Conservation (phyloP, 2,113 vertebrate species). For the Mus pahari region DNA sequence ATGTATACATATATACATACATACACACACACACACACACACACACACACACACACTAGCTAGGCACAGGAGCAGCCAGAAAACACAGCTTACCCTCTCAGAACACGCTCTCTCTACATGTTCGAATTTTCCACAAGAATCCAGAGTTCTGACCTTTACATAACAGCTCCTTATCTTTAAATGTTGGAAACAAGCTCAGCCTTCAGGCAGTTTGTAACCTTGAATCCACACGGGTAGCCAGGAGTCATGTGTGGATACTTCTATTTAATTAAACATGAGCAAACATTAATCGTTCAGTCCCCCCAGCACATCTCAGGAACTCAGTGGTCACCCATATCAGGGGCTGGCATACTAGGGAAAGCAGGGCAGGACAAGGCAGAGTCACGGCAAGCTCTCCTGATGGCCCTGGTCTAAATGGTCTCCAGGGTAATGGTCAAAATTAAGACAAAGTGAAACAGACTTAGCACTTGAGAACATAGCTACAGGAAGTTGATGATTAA, state of each 20-base stretch:
- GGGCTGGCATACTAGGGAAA: not conserved
- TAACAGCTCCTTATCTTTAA: not conserved
- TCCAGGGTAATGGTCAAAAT: slow-evolving; percentile 1
- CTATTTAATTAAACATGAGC: not conserved
- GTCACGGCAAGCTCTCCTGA: not conserved
- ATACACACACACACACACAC: too few species aligned
- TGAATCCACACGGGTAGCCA: not conserved
- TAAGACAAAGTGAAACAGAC: not conserved
- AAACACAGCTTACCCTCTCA: not conserved
- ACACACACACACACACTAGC: too few species aligned
- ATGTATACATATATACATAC: too few species aligned
- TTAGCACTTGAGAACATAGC: not conserved
- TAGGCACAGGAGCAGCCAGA: not conserved
- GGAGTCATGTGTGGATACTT: not conserved
- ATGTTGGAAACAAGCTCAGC: not conserved
- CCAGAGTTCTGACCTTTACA: not conserved
- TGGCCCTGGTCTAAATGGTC: not conserved
- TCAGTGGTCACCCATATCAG: not conserved
- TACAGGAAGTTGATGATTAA: not conserved
- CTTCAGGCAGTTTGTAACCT: not conserved
- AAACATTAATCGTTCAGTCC: not conserved
- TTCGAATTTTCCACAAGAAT: not conserved
- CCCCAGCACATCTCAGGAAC: not conserved
- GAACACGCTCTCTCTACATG: not conserved
- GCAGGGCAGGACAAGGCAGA: not conserved